Conservation (phyloP, 2,113 vertebrate genomes). For the Nyctereutes procyonoides region DNA sequence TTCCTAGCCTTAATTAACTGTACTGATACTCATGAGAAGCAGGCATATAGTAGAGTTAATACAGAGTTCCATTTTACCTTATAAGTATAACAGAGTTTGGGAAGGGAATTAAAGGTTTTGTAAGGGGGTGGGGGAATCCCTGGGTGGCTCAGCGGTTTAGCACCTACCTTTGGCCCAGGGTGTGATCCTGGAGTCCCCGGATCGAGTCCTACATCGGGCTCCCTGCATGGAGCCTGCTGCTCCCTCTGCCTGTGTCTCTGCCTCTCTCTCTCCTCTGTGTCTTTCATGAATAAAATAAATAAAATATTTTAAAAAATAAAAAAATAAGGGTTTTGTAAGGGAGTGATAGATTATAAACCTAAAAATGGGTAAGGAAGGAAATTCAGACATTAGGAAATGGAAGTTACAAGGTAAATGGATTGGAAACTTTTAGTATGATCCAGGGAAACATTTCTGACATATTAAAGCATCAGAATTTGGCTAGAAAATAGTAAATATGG, state of each 20-base stretch:
- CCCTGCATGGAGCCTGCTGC: too few relatives aligned
- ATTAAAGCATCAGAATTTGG: neutral
- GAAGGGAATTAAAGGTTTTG: neutral
- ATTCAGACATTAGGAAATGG: neutral
- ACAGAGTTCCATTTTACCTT: neutral
- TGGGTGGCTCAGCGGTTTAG: too few relatives aligned
- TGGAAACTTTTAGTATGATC: neutral
- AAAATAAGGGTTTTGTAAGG: neutral
- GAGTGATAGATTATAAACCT: neutral
- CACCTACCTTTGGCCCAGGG: too few relatives aligned
- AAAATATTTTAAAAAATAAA: too few relatives aligned
- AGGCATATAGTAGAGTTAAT: neutral
- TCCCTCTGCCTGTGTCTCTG: too few relatives aligned
- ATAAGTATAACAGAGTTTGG: neutral
- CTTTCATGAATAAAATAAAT: too few relatives aligned
- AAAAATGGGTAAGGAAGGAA: neutral
- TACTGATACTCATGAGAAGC: neutral
- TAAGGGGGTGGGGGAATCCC: too few relatives aligned
- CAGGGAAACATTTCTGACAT: neutral
- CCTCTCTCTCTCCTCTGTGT: too few relatives aligned
- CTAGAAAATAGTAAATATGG: neutral
- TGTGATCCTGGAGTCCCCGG: too few relatives aligned
- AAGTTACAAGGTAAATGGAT: neutral
- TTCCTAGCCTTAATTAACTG: neutral
- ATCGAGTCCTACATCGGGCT: too few relatives aligned